Evolutionary conservation across 2,888 invertebrate species (phyloP), one percentile per base, ranked within the genome.

Genomic region (Salpingus planirostris): DNA sequence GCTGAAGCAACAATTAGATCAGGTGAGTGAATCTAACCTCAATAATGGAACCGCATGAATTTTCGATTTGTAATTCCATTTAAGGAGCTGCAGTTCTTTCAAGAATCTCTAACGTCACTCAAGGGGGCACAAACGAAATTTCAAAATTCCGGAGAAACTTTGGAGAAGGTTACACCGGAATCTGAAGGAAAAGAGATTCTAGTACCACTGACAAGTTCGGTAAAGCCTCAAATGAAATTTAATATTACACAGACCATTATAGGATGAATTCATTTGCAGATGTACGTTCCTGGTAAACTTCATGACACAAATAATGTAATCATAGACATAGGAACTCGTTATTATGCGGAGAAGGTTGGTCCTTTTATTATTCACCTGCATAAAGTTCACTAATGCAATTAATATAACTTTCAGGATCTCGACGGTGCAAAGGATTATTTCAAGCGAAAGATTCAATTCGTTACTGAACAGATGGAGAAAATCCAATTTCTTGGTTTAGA

Each of bases 291-390:
- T 22, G 97, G 96, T 2, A 78, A 78, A 50, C 71, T 97, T 36
- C 74, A 78, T 39, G 85, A 95, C 57, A 77, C 85, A 15, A 77
- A 88, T 31, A 83, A 83, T 61, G 91, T 95, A 30, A 72, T 96
- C 15, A 85, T 97, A 46, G 96, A 97, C 64, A 82, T 97, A 57
- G 97, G 97, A 29, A 96, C 97, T 29, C 93, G 96, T 42, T 97
- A 97, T 64, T 97, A 86, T 68, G 87, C 87, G 11, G 87, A 95
- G 65, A 92, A 92, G 76, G 89, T 88, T n/a, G n/a, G n/a, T n/a
- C n/a, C n/a, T n/a, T n/a, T n/a, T 61, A 57, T 18, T 5, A 6
- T 6, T 6, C 18, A 8, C 18, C 8, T 18, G 8, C 5, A 18
- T 18, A 8, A 18, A 18, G 8, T 18, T 6, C 5, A 18, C 18